Evolutionary conservation across 2,113 vertebrate genomes (phyloP), one percentile per base, ranked within the genome.

Genomic region (Larimichthys crocea): DNA sequence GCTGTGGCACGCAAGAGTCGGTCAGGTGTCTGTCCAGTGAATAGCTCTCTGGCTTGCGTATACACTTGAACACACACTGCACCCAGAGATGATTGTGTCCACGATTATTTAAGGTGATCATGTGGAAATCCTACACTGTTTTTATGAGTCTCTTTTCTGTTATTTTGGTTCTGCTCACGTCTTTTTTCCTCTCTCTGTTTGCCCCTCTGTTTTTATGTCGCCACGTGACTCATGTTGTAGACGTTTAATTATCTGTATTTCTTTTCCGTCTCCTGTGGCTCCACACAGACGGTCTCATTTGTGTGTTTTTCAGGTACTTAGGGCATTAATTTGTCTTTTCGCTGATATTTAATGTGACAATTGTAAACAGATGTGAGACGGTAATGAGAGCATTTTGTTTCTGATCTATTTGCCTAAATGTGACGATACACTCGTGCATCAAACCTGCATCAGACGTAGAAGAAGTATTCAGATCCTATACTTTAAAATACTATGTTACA

Each of bases 271-370:
- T 73, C 62, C 65, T n/a, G 75, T 69, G 74, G 70, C 61, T 80
- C 81, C 62, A 55, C 59, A 9, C 56, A 56, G 46, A 17, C n/a
- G 2, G 35, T 71, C 56, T 75, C 56, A 5, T 65, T 68, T 64
- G 50, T 77, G 10, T 81, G 22, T 72, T 76, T 74, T 48, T 64
- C 48, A 69, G 71, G 26, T 53, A 5, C 24, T 79, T 60, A 73
- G 57, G 24, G 71, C 40, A 17, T 56, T 64, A 1, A 66, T 83
- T 82, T 53, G n/a, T 70, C 53, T 52, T 76, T 67, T 59, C 11
- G 42, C 20, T 44, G 15, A 29, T 20, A 26, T 60, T 67, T 48
- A 70, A 24, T 35, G 8, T 64, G 76, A 78, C 44, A 72, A 10
- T 59, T 55, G 72, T 40, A 75, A 46, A 79, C 61, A 40, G 17